Evolutionary conservation across 2,797 vertebrate genomes (phyloP).

Genomic region (Macrochelys suwanniensis): DNA sequence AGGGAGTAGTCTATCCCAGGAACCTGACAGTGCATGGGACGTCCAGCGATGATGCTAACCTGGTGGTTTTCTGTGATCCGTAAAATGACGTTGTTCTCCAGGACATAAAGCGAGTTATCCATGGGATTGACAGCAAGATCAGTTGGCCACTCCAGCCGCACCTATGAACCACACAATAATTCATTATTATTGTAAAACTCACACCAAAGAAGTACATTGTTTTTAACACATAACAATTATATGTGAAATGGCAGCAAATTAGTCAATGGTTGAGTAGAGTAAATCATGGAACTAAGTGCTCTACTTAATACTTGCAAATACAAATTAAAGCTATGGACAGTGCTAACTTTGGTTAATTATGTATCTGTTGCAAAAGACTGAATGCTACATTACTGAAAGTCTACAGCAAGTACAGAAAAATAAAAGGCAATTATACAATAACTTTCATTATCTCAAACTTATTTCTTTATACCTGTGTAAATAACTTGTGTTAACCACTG

Average conservation of each 20-base stretch:
- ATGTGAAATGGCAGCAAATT: conserved; percentile 72
- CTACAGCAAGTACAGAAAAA: conserved; percentile 75
- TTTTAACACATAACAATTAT: conserved; percentile 70
- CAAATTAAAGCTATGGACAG: conserved; percentile 74
- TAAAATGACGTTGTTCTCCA: conserved; percentile 99
- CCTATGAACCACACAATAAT: conserved; percentile 83
- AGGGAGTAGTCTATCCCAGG: conserved; percentile 99
- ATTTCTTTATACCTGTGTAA: conserved; percentile 58
- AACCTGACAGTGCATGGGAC: conserved; percentile 99
- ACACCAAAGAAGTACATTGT: conserved; percentile 56
- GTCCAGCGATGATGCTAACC: conserved; percentile 98
- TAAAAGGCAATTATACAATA: conserved; percentile 73
- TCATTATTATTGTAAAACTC: conserved; percentile 73
- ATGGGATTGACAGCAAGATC: conserved; percentile 99
- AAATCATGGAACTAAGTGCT: conserved; percentile 66
- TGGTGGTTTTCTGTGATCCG: conserved; percentile 99
- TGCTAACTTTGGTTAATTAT: conserved; percentile 66
- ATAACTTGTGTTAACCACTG: conserved; percentile 61
- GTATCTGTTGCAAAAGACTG: conserved; percentile 63
- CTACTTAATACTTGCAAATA: conserved; percentile 26
- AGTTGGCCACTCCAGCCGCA: conserved; percentile 98
- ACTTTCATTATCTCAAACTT: conserved; percentile 71
- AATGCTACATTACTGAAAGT: conserved; percentile 63
- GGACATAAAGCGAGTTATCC: conserved; percentile 98
- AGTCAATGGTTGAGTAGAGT: conserved; percentile 67